Percentiles rank a stretch among this genome's conserved stretches.
phyloP scores from a whole-genome alignment of 2,113 vertebrate species.

The Poeciliopsis retropinna region DNA sequence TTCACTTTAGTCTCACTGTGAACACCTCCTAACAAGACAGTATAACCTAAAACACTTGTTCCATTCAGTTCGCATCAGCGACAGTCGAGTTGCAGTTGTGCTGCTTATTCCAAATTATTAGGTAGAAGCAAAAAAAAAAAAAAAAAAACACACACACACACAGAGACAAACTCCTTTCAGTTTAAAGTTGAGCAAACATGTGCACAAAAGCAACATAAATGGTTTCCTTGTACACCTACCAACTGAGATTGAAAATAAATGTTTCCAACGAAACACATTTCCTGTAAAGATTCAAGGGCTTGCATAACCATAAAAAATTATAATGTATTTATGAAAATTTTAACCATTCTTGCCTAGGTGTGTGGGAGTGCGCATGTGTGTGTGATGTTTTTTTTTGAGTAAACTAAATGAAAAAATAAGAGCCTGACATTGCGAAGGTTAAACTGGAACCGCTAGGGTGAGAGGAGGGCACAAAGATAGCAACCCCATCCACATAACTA shows the following conservation, averaged over 20 bases:
- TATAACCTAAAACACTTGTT: slow-evolving; percentile 12
- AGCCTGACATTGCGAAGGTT: slow-evolving; percentile 68
- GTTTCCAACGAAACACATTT: slow-evolving; percentile 67
- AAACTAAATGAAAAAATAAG: slow-evolving; percentile 60
- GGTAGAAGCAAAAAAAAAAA: not conserved
- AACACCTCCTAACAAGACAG: slow-evolving; percentile 37
- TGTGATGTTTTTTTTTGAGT: slow-evolving; percentile 31
- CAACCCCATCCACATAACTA: slow-evolving; percentile 1
- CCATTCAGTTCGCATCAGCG: not conserved
- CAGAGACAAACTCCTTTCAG: not conserved
- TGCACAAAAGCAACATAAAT: not conserved
- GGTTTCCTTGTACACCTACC: not conserved
- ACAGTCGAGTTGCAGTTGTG: slow-evolving; percentile 1
- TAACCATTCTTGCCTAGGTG: slow-evolving; percentile 54
- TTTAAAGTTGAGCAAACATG: not conserved
- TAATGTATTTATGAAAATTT: slow-evolving; percentile 36
- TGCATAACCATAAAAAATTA: slow-evolving; percentile 1
- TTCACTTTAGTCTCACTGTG: slow-evolving; percentile 44
- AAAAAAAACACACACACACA: not conserved
- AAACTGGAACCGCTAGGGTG: slow-evolving; percentile 30
- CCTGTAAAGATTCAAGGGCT: slow-evolving; percentile 62
- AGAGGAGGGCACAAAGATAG: slow-evolving; percentile 24
- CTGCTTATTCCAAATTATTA: not conserved
- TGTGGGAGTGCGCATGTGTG: not conserved
- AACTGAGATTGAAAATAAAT: slow-evolving; percentile 62